Evolutionary conservation across 2,797 vertebrate genomes (phyloP), one percentile per base, ranked within the genome.

Genomic region (Babyrousa celebensis): DNA sequence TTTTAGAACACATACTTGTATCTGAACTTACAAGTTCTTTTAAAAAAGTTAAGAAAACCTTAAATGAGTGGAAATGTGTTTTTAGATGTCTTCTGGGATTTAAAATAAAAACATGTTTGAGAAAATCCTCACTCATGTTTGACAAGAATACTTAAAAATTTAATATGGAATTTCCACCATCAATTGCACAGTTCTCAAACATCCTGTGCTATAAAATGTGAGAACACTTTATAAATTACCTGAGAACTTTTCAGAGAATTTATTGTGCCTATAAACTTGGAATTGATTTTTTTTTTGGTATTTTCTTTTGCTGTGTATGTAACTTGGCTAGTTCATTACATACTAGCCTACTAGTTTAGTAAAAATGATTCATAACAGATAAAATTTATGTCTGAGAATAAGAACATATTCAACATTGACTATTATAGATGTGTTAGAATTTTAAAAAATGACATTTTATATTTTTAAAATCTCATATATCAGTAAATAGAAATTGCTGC

Each of bases 131-230:
- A 71, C 80, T 77, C 25, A 84, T 52, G 92, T 96, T 95, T 98
- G 97, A 97, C 97, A 98, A 98, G 95, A 96, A 96, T 90, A 68
- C 83, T 97, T 97, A 93, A 88, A 98, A 96, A 93, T 96, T 96
- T 97, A 67, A 95, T 91, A 91, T 65, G 94, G 84, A 97, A 98
- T 98, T 98, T 98, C 97, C 90, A 98, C 72, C 89, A 91, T 98
- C 91, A 98, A 98, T 94, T 96, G 85, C 96, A 96, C 65, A 96
- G 82, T 97, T 98, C 91, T 96, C 96, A 98, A 98, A 98, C 94
- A 98, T 97, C 89, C 89, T 98, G 93, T 97, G 89, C 97, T 97
- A 96, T 96, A 97, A 83, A 97, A 98, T 91, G 91, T 65, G 92
- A 97, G 93, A 98, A 97, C 82, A 96, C 43, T 96, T 97, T 98